A percentile compares a stretch with the other conserved stretches of the same genome.
Evolutionary conservation across 2,888 invertebrate species (phyloP).

Genomic region (Xanthorhoe spadicearia): DNA sequence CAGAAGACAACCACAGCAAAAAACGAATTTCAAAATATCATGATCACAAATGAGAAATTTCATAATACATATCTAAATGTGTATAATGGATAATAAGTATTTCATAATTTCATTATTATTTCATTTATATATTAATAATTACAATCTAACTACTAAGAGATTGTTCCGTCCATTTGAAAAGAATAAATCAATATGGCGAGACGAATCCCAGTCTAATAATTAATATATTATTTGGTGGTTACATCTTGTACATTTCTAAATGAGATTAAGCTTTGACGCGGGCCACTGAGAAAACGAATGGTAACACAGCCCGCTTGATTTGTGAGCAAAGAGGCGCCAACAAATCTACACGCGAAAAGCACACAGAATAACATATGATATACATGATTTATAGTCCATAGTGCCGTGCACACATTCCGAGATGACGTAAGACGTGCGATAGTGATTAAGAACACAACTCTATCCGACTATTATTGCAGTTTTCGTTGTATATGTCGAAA

Average conservation of each 20-base stretch:
- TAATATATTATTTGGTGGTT: constrained; percentile 81
- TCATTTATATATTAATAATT: constrained; percentile 35
- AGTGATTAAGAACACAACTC: constrained; percentile 28
- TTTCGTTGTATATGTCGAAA: constrained; percentile 4
- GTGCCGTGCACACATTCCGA: constrained; percentile 65
- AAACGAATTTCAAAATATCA: constrained; percentile 38
- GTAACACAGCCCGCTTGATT: constrained; percentile 33
- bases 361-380: constrained; percentile 47
- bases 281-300: constrained; percentile 26
- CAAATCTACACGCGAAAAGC: constrained; percentile 58
- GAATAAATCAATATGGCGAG: constrained; percentile 8
- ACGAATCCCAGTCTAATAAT: constrained; percentile 45
- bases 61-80: constrained; percentile 34
- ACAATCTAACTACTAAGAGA: constrained; percentile 38
- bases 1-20: constrained; percentile 71
- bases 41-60: constrained; percentile 39
- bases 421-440: constrained; percentile 44
- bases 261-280: constrained; percentile 72
- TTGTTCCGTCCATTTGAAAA: constrained; percentile 17
- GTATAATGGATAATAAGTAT: constrained; percentile 32
- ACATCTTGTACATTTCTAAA: constrained; percentile 80
- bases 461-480: constrained; percentile 1
- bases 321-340: constrained; percentile 48
- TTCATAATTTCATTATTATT: too few relatives aligned
- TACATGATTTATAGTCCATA: constrained; percentile 46